Evolutionary conservation across 2,888 invertebrate genomes (phyloP).

Genomic region (Amphiduros pacificus): DNA sequence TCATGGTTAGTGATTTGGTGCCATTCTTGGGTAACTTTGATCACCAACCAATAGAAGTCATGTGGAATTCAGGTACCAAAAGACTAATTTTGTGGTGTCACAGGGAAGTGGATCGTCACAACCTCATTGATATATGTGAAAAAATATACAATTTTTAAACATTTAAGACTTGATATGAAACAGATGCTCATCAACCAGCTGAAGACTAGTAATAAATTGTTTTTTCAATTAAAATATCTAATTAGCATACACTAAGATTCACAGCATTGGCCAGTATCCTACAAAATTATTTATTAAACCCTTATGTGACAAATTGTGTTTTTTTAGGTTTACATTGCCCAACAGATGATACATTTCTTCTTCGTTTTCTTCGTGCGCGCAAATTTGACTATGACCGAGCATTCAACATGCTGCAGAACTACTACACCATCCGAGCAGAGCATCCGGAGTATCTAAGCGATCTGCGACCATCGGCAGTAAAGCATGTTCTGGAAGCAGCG

Average conservation of each 20-base stretch:
- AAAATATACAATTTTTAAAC: too few relatives aligned
- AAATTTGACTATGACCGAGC: slow-evolving; percentile 90
- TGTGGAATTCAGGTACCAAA: too few relatives aligned
- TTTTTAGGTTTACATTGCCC: slow-evolving; percentile 46
- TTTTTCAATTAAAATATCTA: neutral
- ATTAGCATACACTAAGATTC: neutral
- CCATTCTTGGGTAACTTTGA: too few relatives aligned
- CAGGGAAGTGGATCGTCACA: too few relatives aligned
- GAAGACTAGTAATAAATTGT: neutral
- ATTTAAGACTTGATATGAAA: too few relatives aligned
- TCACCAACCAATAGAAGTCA: too few relatives aligned
- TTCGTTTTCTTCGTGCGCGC: slow-evolving; percentile 81
- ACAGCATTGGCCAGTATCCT: neutral
- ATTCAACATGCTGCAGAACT: slow-evolving; percentile 64
- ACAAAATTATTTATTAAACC: too few relatives aligned
- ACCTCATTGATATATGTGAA: too few relatives aligned
- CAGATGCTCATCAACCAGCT: too few relatives aligned
- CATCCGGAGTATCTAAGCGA: slow-evolving; percentile 52
- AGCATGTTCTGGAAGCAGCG: slow-evolving; percentile 47
- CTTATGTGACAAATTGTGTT: too few relatives aligned
- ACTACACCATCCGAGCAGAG: slow-evolving; percentile 50
- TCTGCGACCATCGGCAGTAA: slow-evolving; percentile 46
- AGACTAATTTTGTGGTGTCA: too few relatives aligned
- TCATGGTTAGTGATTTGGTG: too few relatives aligned
- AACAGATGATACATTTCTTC: slow-evolving; percentile 72